phyloP scores from a whole-genome alignment of 2,113 vertebrate species.

The Saiga tatarica region DNA sequence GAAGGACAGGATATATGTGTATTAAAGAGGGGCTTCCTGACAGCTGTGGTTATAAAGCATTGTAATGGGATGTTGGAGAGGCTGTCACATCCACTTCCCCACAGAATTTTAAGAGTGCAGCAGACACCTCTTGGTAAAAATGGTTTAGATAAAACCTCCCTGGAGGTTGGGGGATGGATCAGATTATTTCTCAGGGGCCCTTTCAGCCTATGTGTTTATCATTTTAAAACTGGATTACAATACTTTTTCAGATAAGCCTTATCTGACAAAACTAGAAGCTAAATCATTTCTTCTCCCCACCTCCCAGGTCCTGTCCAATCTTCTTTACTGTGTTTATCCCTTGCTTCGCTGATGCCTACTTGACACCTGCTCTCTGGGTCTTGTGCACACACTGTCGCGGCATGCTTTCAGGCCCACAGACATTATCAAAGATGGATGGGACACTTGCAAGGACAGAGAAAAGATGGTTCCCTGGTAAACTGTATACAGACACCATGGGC shows the following conservation, averaged over 20 bases:
- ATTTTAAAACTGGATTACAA: conserved; percentile 68
- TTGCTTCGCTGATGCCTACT: conserved; percentile 44
- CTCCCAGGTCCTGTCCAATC: neutral
- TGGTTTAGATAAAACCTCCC: conserved; percentile 74
- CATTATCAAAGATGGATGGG: neutral
- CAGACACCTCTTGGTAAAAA: conserved; percentile 70
- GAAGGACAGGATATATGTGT: conserved; percentile 2
- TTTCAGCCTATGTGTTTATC: conserved; percentile 69
- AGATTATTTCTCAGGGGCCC: conserved; percentile 57
- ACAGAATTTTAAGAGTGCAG: conserved; percentile 66
- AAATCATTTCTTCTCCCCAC: conserved; percentile 38
- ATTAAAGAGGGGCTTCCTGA: conserved; percentile 48
- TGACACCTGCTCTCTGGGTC: conserved; percentile 19
- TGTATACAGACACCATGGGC: neutral
- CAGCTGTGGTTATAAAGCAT: conserved; percentile 65
- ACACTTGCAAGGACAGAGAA: conserved; percentile 15
- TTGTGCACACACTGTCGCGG: neutral
- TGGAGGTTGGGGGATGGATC: conserved; percentile 48
- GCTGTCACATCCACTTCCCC: conserved; percentile 55
- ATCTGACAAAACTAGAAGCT: conserved; percentile 38
- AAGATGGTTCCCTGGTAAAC: neutral
- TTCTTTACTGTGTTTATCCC: conserved; percentile 38
- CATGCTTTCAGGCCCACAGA: neutral
- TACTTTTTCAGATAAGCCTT: conserved; percentile 44
- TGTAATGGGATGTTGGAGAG: conserved; percentile 49